Conservation (phyloP, 2,797 vertebrate species). For the Notolepis coatsorum region DNA sequence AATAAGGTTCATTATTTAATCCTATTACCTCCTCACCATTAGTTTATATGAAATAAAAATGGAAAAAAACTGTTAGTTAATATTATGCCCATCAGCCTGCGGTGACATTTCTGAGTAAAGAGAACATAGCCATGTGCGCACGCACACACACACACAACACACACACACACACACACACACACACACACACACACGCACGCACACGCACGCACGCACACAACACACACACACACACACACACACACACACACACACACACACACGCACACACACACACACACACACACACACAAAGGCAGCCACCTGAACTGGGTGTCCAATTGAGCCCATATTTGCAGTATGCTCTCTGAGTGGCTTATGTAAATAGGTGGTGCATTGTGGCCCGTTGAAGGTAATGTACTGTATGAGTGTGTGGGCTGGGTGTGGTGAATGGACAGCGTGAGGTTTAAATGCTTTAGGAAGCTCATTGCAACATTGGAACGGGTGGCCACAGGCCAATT, state of each 20-base stretch:
- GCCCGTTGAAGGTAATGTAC: constrained; percentile 57
- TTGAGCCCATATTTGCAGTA: constrained; percentile 34
- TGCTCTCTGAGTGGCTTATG: constrained; percentile 24
- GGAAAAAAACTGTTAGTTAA: constrained; percentile 7
- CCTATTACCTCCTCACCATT: neutral
- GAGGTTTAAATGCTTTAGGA: constrained; percentile 37
- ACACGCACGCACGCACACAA: neutral
- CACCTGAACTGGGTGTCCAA: neutral
- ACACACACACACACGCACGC: constrained; percentile 3
- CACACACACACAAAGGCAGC: constrained; percentile 8
- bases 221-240: constrained; percentile 1
- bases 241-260: constrained; percentile 12
- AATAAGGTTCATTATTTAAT: constrained; percentile 6
- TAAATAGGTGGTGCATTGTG: constrained; percentile 46
- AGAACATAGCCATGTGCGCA: no score
- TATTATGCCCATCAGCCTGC: constrained; percentile 1
- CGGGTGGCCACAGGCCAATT: constrained; percentile 51
- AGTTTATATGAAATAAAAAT: neutral
- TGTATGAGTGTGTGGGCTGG: constrained; percentile 43
- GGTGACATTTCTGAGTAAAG: neutral
- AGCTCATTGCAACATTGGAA: constrained; percentile 58
- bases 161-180: constrained; percentile 20
- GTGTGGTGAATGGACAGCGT: constrained; percentile 39
- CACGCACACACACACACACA: constrained; percentile 4
- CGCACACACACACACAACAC: neutral